Evolutionary conservation across 1,140 invertebrate species (phyloP), one percentile per base, ranked within the genome.

Genomic region (Brachionus rubens): DNA sequence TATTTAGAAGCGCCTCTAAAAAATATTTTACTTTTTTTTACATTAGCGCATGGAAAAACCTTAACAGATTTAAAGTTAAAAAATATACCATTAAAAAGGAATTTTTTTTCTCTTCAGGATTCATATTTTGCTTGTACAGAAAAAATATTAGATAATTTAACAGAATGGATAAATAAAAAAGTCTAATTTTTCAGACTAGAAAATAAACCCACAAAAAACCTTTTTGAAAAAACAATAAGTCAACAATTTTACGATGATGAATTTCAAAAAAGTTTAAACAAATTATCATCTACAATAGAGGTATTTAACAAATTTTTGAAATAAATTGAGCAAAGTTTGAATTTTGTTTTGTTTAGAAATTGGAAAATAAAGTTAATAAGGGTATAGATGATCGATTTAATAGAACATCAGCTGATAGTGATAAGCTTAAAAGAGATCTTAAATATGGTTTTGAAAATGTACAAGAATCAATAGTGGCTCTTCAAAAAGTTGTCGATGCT

Each of bases 401-500:
- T 6, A 76, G 21, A 48, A 26, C 52, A 21, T 33, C 28, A 14
- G 36, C 24, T 46, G 72, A 76, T 5, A 28, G 56, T 36, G 48
- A 54, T 21, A 54, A 48, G 21, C 36, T 76, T 9, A 76, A 62
- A 48, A 54, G 47, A 48, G 72, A 76, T 30, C 28, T 56, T 6
- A 41, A 48, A 30, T 26, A 40, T 12, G 72, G 72, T 14, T 76
- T 76, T 43, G 72, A 76, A 47, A 76, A n/a, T 19, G 50, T 76
- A 26, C 72, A 76, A 76, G 72, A 76, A 41, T 56, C 72, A 43
- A 46, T 76, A 43, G n/a, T 59, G 9, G 48, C 72, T 40, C 30
- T 76, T 14, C 72, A 59, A 30, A 40, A 19, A 7, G 50, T 76
- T n/a, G n/a, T 56, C 2, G 52, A 76, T 16, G 72, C 24, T 21